Evolutionary conservation across 2,888 invertebrate genomes (phyloP), one percentile per base, ranked within the genome.

Genomic region (Noctua pronuba): DNA sequence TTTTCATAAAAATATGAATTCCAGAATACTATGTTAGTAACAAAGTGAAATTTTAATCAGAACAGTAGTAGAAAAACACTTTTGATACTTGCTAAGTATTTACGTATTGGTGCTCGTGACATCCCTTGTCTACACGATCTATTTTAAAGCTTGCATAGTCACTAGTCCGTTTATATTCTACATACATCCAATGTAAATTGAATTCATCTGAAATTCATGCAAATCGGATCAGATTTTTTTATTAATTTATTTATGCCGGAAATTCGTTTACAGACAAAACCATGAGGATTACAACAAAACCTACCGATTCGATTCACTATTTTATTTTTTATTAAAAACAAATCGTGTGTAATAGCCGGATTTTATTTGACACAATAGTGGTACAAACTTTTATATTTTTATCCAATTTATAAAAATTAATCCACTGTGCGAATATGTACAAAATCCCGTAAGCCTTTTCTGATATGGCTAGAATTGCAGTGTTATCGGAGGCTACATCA

Each of bases 391-490:
- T 74, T 70, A 10, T 35, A 52, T 75, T 83, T 64, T 68, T 31
- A 75, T 67, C 21, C 73, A 84, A 76, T 86, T 84, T 87, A 64
- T 74, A 58, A 71, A 55, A 81, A 73, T 44, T 68, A 75, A 84
- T 78, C 77, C 73, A 38, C 21, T 44, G 44, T 28, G n/a, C 41
- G 65, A 28, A 83, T 62, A 72, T 74, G 70, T 67, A 35, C 38
- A 46, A 35, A 73, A 52, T 52, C 58, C 71, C 5, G n/a, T 79
- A 76, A 83, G 58, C 73, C 41, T 74, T 66, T 80, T 49, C 24
- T 72, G 76, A 80, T 75, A 55, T n/a, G 35, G 8, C 2, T 18
- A 69, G 55, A 44, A 31, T 65, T 41, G 28, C 41, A 31, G 28
- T 72, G 16, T 60, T 46, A 72, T 46, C 13, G 11, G 21, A 69